Evolutionary conservation across 2,113 vertebrate species (phyloP), one percentile per base, ranked within the genome.

Genomic region (Phalacrocorax brasilianus): DNA sequence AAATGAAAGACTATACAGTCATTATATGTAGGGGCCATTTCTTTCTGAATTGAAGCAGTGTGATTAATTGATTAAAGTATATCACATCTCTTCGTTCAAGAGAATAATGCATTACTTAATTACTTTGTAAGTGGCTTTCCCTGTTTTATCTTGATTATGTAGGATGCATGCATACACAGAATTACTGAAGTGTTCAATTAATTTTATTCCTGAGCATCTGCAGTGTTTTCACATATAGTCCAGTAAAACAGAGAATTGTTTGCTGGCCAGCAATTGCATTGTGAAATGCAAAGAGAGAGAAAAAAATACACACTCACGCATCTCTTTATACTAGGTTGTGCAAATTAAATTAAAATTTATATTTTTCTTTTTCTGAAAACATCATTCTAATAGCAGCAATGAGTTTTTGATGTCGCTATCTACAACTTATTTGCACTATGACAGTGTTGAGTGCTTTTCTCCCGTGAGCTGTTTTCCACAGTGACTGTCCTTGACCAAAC

Each of bases 401-500:
- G 71, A 16, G 23, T 6, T 68, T 89, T 89, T 88, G 11, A 11
- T 79, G 35, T 88, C 87, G 24, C n/a, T 73, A 33, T 66, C n/a
- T 85, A 59, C 93, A 75, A 81, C 47, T 66, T 85, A 35, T 55
- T 78, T 95, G 77, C 77, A 32, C 53, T 74, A 66, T 68, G 84
- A 78, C 68, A 55, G 12, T 85, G 49, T 75, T 91, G 61, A 94
- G 52, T 75, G 74, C 50, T 68, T 93, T 95, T 63, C 47, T 93
- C 71, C 78, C 22, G 12, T 73, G 56, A 76, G 82, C 56, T 11
- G 38, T 95, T 95, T 84, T 90, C 76, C 77, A 88, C 90, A 90
- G 83, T 87, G 89, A 95, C 79, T 97, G 96, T 96, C 97, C 96
- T 98, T 98, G 98, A 97, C 94, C 77, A 97, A 89, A 91, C 73